Evolutionary conservation across 2,797 vertebrate species (phyloP), one percentile per base, ranked within the genome.

Genomic region (Valencia hispanica): DNA sequence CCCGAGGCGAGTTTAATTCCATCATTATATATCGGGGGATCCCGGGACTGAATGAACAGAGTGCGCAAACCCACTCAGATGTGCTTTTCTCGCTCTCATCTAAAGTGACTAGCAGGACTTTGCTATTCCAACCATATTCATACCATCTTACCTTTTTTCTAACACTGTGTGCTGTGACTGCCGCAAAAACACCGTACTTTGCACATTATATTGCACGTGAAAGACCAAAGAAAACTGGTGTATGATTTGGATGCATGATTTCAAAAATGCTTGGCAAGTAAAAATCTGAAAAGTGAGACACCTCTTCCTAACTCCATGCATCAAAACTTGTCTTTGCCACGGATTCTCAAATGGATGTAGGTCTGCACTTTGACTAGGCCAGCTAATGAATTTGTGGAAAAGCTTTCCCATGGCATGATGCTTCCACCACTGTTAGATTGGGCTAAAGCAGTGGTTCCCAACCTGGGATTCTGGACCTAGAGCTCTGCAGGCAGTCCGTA

Each of bases 1-100:
- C 84, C 81, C 25, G 77, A 79, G 89, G 92, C 84, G 53, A 70
- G 48, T 85, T 84, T 90, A 90, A 90, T 87, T 83, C 65, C 79
- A 84, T 45, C 71, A 72, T 84, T 80, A 87, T 87, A 83, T 84
- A 79, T 81, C 70, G 70, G 57, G 68, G 32, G 22, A 53, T n/a
- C 43, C 78, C 36, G 69, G 48, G 43, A 73, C 27, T 68, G 39
- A 68, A 68, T 32, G 18, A 63, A 83, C 50, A 57, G 30, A 71
- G 55, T 36, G 72, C 34, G 17, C 50, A 75, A 75, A 68, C 65
- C 10, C 70, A 34, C 74, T 80, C 50, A 71, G 18, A 70, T 34
- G 55, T 17, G 41, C 70, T 32, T 59, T 79, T 41, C 79, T 75
- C 43, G 70, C 74, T 55, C 43, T 73, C 18, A 69, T 83, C 59